phyloP scores from a whole-genome alignment of 2,113 vertebrate species.

The Plestiodon gilberti region DNA sequence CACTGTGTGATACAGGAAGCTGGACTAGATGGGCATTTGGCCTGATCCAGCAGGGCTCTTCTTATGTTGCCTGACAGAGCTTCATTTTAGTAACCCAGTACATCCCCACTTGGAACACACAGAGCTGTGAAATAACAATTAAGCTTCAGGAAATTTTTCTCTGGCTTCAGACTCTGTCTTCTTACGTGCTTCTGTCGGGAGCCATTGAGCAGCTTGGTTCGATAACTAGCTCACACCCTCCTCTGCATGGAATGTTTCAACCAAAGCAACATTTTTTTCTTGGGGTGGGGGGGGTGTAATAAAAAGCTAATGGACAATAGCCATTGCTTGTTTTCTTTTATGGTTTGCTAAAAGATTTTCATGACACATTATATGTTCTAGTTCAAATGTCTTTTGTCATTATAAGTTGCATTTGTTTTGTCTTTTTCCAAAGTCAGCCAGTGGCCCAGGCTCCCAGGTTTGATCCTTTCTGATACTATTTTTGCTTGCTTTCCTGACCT shows the following conservation, averaged over 20 bases:
- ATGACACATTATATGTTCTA: neutral
- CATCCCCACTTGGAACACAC: too few species aligned
- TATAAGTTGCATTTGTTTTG: slow-evolving; percentile 48
- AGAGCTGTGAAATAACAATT: neutral
- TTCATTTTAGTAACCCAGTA: neutral
- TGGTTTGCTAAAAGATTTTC: neutral
- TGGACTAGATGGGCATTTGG: too few species aligned
- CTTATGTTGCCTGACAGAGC: neutral
- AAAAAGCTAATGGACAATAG: neutral
- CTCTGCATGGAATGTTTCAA: too few species aligned
- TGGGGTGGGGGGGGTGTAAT: too few species aligned
- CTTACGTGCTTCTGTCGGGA: neutral
- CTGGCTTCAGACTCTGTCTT: neutral
- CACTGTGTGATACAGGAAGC: too few species aligned
- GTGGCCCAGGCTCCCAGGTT: slow-evolving; percentile 78
- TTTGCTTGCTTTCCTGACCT: slow-evolving; percentile 56
- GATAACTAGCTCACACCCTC: too few species aligned
- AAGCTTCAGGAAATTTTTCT: neutral
- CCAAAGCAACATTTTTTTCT: too few species aligned
- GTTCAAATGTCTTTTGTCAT: slow-evolving; percentile 38
- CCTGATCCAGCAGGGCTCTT: too few species aligned
- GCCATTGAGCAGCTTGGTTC: neutral
- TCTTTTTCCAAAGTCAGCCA: slow-evolving; percentile 68
- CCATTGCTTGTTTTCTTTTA: neutral
- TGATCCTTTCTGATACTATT: slow-evolving; percentile 59